Evolutionary conservation across 2,888 invertebrate genomes (phyloP), one percentile per base, ranked within the genome.

Genomic region (Tachina grossa): DNA sequence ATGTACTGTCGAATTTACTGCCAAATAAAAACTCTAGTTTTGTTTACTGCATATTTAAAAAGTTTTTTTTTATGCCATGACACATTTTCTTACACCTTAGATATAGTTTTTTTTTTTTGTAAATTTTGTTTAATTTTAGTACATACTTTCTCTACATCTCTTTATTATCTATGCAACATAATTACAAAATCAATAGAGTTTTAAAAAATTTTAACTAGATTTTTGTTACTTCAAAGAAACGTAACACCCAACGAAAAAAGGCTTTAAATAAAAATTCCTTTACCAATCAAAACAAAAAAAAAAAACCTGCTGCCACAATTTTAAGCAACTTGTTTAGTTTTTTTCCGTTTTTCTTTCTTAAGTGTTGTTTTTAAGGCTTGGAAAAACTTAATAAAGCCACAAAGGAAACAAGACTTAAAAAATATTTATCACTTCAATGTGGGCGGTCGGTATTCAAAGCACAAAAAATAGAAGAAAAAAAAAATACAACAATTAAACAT

Each of bases 361-460:
- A n/a, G n/a, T 31, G 31, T 31, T 31, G 31, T 31, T 22, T 31
- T 5, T 31, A 57, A 57, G 43, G 11, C 39, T 51, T 16, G 14
- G 22, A 69, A 69, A 53, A 59, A 49, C 66, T 57, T 19, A 63
- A 19, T 5, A 66, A 31, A 76, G 49, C 45, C 5, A 31, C 47
- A 55, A 45, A 47, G 45, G 66, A 77, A 57, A 66, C 47, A 77
- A 57, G 8, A n/a, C 41, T 43, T 16, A 45, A 55, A 72, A 69
- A 79, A 83, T 63, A 84, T 84, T 84, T 84, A 84, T 84, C 71
- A 84, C 84, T 84, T 65, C 72, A 59, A 84, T 72, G 84, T 84
- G 80, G 84, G 80, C 84, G 84, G 84, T 84, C 84, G 80, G 75
- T 53, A 61, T 79, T 55, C n/a, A 31, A 69, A 69, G 49, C 39